These are phyloP conservation scores for Calidris pygmaea DNA, from an alignment of 2,113 vertebrate genomes.

Conservation along the genomic window DNA sequence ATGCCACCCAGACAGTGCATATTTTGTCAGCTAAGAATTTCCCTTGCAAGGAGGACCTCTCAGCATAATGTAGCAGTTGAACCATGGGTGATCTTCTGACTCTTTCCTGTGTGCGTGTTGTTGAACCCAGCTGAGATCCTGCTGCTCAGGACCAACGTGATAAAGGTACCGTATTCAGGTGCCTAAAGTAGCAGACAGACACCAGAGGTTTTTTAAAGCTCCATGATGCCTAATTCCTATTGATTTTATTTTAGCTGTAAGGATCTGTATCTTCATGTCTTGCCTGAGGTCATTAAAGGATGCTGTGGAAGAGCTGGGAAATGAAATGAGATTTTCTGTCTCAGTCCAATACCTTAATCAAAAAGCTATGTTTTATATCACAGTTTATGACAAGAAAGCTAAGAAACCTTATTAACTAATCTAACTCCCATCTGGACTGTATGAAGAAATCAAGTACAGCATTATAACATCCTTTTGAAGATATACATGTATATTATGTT, in stretches of 20 bases:
- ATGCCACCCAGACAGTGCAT: not conserved
- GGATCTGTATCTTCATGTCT: constrained; percentile 5
- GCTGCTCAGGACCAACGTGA: fast-evolving
- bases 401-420: constrained; percentile 57
- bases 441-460: not conserved
- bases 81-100: not conserved
- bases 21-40: not conserved
- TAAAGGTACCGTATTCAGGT: not conserved
- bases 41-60: not conserved
- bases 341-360: constrained; percentile 37
- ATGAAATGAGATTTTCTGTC: constrained; percentile 62
- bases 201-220: not conserved
- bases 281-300: constrained; percentile 39
- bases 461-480: constrained; percentile 13
- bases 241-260: constrained; percentile 13
- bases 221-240: not conserved
- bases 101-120: too few species aligned
- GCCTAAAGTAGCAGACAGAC: not conserved
- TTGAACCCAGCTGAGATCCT: not conserved
- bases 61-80: not conserved
- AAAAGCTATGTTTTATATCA: constrained; percentile 46
- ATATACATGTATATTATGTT: not conserved
- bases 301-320: constrained; percentile 27
- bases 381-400: constrained; percentile 56
- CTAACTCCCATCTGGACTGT: constrained; percentile 13